These are phyloP conservation scores for Xiphophorus maculatus DNA, from an alignment of 2,113 vertebrate species.

Conservation along the genomic window DNA sequence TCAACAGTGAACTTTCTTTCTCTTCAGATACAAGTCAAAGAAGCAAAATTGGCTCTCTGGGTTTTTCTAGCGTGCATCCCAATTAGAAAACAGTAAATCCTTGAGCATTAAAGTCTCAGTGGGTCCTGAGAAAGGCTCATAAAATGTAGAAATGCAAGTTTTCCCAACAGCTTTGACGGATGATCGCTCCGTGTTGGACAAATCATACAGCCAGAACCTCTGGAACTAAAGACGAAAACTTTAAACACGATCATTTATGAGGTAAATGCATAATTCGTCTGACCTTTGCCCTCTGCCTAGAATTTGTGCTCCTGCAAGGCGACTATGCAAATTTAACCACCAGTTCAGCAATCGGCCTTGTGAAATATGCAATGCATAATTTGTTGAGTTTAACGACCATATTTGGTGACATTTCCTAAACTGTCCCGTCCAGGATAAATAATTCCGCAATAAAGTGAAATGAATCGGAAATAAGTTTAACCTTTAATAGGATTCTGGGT, in stretches of 20 bases:
- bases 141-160: neutral
- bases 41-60: constrained; percentile 15
- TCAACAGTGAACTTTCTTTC: constrained; percentile 27
- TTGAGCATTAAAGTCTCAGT: constrained; percentile 17
- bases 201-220: neutral
- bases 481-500: constrained; percentile 4
- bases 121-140: neutral
- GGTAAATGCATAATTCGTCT: constrained; percentile 3
- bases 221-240: neutral
- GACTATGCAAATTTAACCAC: constrained; percentile 3
- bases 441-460: constrained; percentile 18
- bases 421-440: neutral
- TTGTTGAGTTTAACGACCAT: constrained; percentile 8
- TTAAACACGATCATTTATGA: neutral
- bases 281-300: constrained; percentile 2
- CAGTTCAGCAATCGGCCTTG: neutral
- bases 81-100: constrained; percentile 5
- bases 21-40: constrained; percentile 28
- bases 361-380: neutral
- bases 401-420: neutral
- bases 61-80: constrained; percentile 1
- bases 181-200: constrained; percentile 4
- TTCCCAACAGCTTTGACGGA: neutral
- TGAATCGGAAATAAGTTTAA: constrained; percentile 4
- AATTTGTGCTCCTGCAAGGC: neutral